Conservation (phyloP, 1,140 invertebrate species). For the Drosophila nasuta region DNA sequence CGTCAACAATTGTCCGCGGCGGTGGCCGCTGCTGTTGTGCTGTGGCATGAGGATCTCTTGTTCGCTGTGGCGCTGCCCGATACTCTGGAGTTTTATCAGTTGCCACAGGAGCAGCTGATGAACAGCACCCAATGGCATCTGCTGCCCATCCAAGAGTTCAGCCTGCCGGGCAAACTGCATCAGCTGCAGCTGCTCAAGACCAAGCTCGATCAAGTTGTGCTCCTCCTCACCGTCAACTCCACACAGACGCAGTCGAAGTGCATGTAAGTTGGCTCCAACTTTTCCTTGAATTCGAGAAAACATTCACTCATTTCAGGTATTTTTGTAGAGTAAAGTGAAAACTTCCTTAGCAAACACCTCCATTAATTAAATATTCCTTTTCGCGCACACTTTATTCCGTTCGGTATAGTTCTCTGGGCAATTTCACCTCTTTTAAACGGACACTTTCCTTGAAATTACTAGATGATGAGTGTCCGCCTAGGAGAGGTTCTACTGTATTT, state of each 20-base stretch:
- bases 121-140: conserved; percentile 36
- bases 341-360: no score
- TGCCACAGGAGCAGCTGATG: conserved; percentile 44
- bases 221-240: conserved; percentile 59
- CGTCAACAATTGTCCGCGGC: conserved; percentile 12
- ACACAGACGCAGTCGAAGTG: conserved; percentile 54
- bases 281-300: no score
- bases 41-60: conserved; percentile 67
- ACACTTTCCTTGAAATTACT: no score
- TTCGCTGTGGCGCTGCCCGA: conserved; percentile 65
- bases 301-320: no score
- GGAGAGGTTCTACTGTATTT: no score
- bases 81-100: conserved; percentile 69
- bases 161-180: conserved; percentile 50
- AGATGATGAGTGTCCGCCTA: no score
- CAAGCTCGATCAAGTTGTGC: conserved; percentile 56
- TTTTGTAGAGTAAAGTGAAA: no score
- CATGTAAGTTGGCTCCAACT: conserved; percentile 37
- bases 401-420: no score
- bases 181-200: conserved; percentile 65
- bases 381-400: no score
- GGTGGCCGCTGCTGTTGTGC: conserved; percentile 52
- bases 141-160: conserved; percentile 73
- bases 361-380: no score
- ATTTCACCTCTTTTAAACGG: background rate